Percentiles rank a stretch among this genome's conserved stretches.
Conservation (phyloP, 2,888 invertebrate genomes). For the Dryomyza anilis region DNA sequence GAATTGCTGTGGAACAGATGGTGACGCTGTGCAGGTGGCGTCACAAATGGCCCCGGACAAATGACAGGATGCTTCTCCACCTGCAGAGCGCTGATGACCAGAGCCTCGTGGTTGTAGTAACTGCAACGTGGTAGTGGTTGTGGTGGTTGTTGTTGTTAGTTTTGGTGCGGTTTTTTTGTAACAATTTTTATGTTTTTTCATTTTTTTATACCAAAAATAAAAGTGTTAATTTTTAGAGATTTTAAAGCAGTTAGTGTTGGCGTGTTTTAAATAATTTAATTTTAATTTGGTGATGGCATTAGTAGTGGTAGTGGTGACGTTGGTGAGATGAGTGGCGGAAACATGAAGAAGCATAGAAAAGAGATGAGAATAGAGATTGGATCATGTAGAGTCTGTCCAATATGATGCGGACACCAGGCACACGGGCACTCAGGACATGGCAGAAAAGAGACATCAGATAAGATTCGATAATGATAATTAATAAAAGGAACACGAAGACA, state of each 20-base stretch:
- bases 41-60: slow-evolving; percentile 81
- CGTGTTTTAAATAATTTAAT: slow-evolving; percentile 1
- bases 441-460: background rate
- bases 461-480: too few relatives aligned
- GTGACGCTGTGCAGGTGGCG: slow-evolving; percentile 70
- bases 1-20: slow-evolving; percentile 67
- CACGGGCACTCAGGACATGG: slow-evolving; percentile 25
- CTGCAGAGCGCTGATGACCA: slow-evolving; percentile 90
- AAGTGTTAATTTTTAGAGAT: background rate
- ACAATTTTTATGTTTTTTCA: slow-evolving; percentile 6
- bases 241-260: slow-evolving; percentile 12
- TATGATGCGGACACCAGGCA: background rate
- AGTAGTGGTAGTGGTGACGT: background rate
- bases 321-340: slow-evolving; percentile 31
- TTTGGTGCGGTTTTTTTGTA: slow-evolving; percentile 28
- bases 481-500: too few relatives aligned
- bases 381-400: slow-evolving; percentile 3
- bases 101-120: slow-evolving; percentile 90
- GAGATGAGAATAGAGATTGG: slow-evolving; percentile 17
- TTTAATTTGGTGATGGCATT: background rate
- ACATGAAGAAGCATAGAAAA: slow-evolving; percentile 39
- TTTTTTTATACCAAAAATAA: background rate
- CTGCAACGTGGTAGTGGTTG: slow-evolving; percentile 60
- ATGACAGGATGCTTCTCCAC: slow-evolving; percentile 91
- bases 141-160: slow-evolving; percentile 33